A percentile compares a stretch with the other conserved stretches of the same genome.
phyloP scores from a whole-genome alignment of 2,113 vertebrate species.

The Petrocephalus microphthalmus region DNA sequence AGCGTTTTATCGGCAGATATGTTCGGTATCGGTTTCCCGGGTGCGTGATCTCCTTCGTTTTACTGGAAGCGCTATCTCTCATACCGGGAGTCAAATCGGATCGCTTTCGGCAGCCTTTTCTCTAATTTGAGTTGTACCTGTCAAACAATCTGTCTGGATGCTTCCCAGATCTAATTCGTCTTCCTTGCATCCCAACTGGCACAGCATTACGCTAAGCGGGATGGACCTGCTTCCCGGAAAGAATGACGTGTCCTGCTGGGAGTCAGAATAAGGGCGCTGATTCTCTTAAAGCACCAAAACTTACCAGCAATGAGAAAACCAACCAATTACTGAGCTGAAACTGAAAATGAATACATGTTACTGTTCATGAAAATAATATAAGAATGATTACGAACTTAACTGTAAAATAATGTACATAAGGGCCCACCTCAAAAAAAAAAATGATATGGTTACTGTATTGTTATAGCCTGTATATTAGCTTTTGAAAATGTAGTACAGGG shows the following conservation, averaged over 20 bases:
- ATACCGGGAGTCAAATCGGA: constrained; percentile 40
- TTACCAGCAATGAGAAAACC: not conserved
- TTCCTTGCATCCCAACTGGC: not conserved
- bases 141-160: constrained; percentile 19
- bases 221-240: constrained; percentile 59
- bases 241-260: constrained; percentile 36
- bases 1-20: not conserved
- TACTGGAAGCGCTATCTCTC: constrained; percentile 45
- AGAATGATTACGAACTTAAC: not conserved
- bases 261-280: not conserved
- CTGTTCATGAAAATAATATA: not conserved
- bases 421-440: not conserved
- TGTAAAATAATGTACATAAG: not conserved
- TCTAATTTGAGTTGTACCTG: not conserved
- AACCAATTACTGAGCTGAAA: not conserved
- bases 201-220: constrained; percentile 23
- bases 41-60: not conserved
- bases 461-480: not conserved
- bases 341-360: not conserved
- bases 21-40: not conserved
- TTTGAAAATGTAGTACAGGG: not conserved
- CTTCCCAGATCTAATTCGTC: constrained; percentile 27
- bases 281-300: constrained; percentile 28
- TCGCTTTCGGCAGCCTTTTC: not conserved
- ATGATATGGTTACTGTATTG: not conserved